Base-by-base conservation (phyloP, 2,113 vertebrate species). In the Malurus melanocephalus region DNA sequence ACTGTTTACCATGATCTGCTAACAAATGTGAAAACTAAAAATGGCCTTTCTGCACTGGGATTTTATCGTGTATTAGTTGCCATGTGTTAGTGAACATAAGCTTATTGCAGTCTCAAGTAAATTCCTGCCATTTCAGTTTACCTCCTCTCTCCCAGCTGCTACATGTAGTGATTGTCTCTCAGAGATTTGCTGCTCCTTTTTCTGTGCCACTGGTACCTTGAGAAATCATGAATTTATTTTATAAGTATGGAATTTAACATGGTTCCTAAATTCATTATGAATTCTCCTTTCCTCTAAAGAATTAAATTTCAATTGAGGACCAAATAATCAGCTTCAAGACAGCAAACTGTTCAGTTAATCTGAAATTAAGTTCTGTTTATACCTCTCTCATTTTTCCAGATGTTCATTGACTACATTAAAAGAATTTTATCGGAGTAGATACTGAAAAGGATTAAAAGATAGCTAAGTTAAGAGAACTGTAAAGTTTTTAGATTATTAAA, bases 11-110 rank as follows among this genome's bases (percentile, higher is more conserved):
- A 55, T 69, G 80, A 92, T 85, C 80, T 87, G 89, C 78, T 92
- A 81, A 89, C 51, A 92, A 93, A 91, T 87, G 78, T 88, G 84
- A 89, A 93, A 94, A 95, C 87, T 85, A 89, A 88, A 91, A 95
- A 93, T 59, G 85, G 91, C 85, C 91, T 87, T 96, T 89, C 89
- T 93, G 81, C 85, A 71, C 71, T 77, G 76, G 82, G 72, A 77
- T 93, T 90, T 92, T 90, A 87, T 87, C 3, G 3, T 85, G 52
- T 80, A 87, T 93, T 92, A 93, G 93, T 77, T 93, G 79, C 89
- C 87, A 90, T 92, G 79, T 92, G 89, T 85, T 93, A 87, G 89
- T 55, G 85, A 87, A 91, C 85, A 91, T 51, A 89, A 95, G 79
- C 75, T 87, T 87, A 89, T n/a, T 91, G 72, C 84, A 66, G 56